phyloP scores from a whole-genome alignment of 2,113 vertebrate genomes.

The Clinocottus analis region DNA sequence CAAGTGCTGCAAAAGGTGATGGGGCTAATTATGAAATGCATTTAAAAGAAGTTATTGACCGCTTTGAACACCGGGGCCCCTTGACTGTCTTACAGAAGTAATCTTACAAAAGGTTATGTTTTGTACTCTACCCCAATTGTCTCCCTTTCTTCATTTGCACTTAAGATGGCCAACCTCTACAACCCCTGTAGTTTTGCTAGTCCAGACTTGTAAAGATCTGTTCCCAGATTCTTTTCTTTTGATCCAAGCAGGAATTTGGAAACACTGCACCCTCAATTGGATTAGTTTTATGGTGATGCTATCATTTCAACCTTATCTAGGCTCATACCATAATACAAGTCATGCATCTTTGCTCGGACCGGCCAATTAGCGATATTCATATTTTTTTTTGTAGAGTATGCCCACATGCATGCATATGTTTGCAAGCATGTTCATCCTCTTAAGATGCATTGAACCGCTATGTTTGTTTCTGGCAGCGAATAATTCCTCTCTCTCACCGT shows the following conservation, averaged over 20 bases:
- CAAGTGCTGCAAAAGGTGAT: neutral
- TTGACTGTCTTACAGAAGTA: neutral
- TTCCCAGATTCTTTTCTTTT: slow-evolving; percentile 58
- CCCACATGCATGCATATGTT: neutral
- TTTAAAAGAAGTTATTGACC: neutral
- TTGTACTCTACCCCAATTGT: neutral
- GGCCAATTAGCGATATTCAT: neutral
- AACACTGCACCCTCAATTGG: slow-evolving; percentile 58
- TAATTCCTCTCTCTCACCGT: neutral
- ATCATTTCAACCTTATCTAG: neutral
- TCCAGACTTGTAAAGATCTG: slow-evolving; percentile 62
- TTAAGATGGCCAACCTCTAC: neutral
- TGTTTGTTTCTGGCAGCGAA: neutral
- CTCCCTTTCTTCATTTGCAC: neutral
- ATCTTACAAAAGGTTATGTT: too few species aligned
- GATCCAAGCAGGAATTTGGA: slow-evolving; percentile 47
- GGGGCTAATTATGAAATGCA: neutral
- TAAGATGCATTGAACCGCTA: neutral
- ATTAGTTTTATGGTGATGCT: slow-evolving; percentile 5
- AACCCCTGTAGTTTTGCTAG: neutral
- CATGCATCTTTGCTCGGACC: neutral
- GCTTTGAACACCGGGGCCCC: neutral
- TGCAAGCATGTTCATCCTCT: neutral
- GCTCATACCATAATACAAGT: neutral
- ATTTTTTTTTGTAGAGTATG: neutral